phyloP scores from a whole-genome alignment of 2,113 vertebrate species.

The Pedetes capensis region DNA sequence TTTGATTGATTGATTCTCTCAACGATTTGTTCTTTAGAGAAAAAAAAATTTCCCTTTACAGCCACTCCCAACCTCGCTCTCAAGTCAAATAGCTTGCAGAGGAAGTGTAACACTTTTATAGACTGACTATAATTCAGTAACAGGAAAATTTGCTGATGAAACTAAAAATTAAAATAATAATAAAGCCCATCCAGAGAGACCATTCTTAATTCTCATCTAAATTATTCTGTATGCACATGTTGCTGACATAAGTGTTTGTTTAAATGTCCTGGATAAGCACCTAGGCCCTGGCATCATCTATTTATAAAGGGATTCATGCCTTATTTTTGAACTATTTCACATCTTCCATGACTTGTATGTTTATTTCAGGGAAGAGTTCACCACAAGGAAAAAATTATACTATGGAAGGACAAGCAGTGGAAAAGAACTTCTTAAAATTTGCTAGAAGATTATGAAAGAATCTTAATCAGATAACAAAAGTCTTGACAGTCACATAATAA shows the following conservation, averaged over 20 bases:
- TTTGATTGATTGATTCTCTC: slow-evolving; percentile 57
- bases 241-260: slow-evolving; percentile 40
- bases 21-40: slow-evolving; percentile 53
- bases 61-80: not conserved
- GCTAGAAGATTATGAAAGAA: not conserved
- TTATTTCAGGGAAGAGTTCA: not conserved
- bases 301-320: not conserved
- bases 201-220: slow-evolving; percentile 61
- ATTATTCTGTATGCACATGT: not conserved
- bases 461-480: not conserved
- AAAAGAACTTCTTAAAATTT: not conserved
- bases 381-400: not conserved
- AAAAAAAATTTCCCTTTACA: not conserved
- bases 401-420: not conserved
- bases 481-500: not conserved
- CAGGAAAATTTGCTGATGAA: slow-evolving; percentile 57
- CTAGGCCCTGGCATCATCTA: not conserved
- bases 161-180: slow-evolving; percentile 67
- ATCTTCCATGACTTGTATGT: not conserved
- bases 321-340: not conserved
- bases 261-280: slow-evolving; percentile 36
- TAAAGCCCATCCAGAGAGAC: slow-evolving; percentile 5
- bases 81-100: slow-evolving; percentile 45
- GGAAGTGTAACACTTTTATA: slow-evolving; percentile 58
- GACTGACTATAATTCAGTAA: slow-evolving; percentile 53